Percentiles rank a stretch among this genome's conserved stretches.
These are phyloP conservation scores for Operophtera brumata DNA, from an alignment of 2,888 invertebrate species.

Conservation along the genomic window DNA sequence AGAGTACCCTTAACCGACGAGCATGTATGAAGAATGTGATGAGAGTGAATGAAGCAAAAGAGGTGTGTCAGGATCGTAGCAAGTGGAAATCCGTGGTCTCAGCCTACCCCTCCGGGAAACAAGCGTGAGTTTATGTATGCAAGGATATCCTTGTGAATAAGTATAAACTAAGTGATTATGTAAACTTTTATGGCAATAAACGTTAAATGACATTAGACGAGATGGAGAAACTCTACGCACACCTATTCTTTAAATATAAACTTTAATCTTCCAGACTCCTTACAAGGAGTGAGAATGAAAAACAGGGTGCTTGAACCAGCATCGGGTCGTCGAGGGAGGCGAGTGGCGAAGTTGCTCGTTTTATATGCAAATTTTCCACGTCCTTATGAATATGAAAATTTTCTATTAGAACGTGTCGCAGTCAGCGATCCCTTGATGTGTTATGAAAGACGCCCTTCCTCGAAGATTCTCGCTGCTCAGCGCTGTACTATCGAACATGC, in stretches of 20 bases:
- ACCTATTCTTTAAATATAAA: slow-evolving; percentile 48
- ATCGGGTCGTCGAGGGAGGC: slow-evolving; percentile 47
- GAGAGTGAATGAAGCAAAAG: too few species aligned
- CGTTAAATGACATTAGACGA: too few species aligned
- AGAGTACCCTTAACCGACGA: too few species aligned
- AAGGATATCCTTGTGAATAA: too few species aligned
- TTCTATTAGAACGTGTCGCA: slow-evolving; percentile 79
- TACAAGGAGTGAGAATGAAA: slow-evolving; percentile 65
- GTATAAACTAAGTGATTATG: too few species aligned
- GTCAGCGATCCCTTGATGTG: slow-evolving; percentile 73
- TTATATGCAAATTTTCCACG: slow-evolving; percentile 78
- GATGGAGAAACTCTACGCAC: slow-evolving; percentile 28
- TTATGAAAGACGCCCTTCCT: slow-evolving; percentile 54
- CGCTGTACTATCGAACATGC: slow-evolving; percentile 48
- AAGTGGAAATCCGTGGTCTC: too few species aligned
- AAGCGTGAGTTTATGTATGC: too few species aligned
- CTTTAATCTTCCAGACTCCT: slow-evolving; percentile 55
- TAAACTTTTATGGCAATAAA: too few species aligned
- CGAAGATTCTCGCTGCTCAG: slow-evolving; percentile 57
- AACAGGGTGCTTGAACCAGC: slow-evolving; percentile 63
- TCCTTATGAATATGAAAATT: slow-evolving; percentile 81
- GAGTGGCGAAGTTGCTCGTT: slow-evolving; percentile 70
- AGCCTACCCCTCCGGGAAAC: too few species aligned
- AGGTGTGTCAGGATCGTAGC: too few species aligned
- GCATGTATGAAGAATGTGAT: too few species aligned